Evolutionary conservation across 2,888 invertebrate species (phyloP), one percentile per base, ranked within the genome.

Genomic region (Allacma fusca): DNA sequence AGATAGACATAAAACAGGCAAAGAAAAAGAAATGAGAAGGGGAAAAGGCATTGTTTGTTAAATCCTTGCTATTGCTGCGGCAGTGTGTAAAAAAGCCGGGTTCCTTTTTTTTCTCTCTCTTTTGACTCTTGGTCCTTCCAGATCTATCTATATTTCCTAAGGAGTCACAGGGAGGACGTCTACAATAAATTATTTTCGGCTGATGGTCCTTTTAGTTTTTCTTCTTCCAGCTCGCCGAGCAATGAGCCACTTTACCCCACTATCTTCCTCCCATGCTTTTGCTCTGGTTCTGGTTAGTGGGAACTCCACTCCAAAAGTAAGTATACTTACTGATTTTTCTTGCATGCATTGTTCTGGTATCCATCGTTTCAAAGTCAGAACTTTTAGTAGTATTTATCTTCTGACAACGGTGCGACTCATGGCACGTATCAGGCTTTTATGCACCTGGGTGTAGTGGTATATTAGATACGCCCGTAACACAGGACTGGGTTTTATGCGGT

Each of bases 161-260:
- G 40, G 26, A 72, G 72, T 72, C 59, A 62, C 59, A 62, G 62
- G 72, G 50, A 57, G 59, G 40, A 64, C 40, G 34, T 62, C 64
- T 64, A 74, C 43, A 74, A 64, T 74, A 74, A 74, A 74, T 74
- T 64, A 74, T 74, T 74, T 65, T 74, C 59, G 62, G 64, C 34
- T 68, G 68, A 68, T 34, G 68, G 69, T 69, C 43, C 69, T 69
- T 69, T 69, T 69, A 69, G 40, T 68, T 68, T 29, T n/a, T 29
- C 68, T n/a, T 29, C 68, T 62, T 62, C 50, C 9, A 50, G 16
- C 50, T 50, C n/a, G 19, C n/a, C n/a, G 50, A 50, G 50, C 50
- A 50, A 50, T 50, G 50, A 50, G 50, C 50, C 50, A 50, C 50
- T 50, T 50, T 50, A 50, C 50, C 50, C n/a, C 50, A 50, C 50